These are phyloP conservation scores for Mechanitis mazaeus DNA, from an alignment of 2,888 invertebrate genomes.

Conservation along the genomic window DNA sequence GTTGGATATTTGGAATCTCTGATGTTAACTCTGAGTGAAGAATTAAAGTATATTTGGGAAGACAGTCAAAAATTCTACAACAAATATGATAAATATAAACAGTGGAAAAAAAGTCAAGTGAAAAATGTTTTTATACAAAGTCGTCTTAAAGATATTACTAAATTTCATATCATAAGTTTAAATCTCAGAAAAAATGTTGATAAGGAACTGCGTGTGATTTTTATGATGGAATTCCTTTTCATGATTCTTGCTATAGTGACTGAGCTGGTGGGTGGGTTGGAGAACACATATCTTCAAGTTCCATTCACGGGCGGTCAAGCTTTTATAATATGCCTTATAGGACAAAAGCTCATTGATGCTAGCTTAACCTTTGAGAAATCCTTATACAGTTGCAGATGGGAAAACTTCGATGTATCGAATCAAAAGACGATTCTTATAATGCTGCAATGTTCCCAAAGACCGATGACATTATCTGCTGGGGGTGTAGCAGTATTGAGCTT, in stretches of 20 bases:
- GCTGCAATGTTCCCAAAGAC: constrained; percentile 48
- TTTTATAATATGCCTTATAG: constrained; percentile 49
- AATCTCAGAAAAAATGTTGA: constrained; percentile 38
- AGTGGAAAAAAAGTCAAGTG: constrained; percentile 5
- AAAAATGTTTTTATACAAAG: constrained; percentile 37
- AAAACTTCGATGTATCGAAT: constrained; percentile 46
- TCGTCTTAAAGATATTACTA: constrained; percentile 36
- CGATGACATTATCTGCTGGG: constrained; percentile 49
- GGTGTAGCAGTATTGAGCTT: constrained; percentile 46
- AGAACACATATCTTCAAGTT: constrained; percentile 47
- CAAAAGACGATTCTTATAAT: constrained; percentile 48
- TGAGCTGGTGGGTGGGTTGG: constrained; percentile 49
- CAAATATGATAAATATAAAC: constrained; percentile 1
- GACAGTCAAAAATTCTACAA: constrained; percentile 35
- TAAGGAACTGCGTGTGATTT: constrained; percentile 38
- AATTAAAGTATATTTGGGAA: constrained; percentile 41
- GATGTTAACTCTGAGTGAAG: constrained; percentile 46
- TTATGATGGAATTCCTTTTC: constrained; percentile 43
- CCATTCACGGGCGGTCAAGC: constrained; percentile 47
- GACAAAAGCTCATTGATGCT: constrained; percentile 52
- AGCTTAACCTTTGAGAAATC: constrained; percentile 43
- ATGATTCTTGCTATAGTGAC: constrained; percentile 44
- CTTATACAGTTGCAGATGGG: constrained; percentile 54
- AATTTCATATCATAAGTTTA: constrained; percentile 40
- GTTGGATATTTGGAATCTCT: constrained; percentile 50